Percentiles rank a stretch among this genome's conserved stretches.
Evolutionary conservation across 2,888 invertebrate species (phyloP).

Genomic region (Drosophila quasianomalipes): DNA sequence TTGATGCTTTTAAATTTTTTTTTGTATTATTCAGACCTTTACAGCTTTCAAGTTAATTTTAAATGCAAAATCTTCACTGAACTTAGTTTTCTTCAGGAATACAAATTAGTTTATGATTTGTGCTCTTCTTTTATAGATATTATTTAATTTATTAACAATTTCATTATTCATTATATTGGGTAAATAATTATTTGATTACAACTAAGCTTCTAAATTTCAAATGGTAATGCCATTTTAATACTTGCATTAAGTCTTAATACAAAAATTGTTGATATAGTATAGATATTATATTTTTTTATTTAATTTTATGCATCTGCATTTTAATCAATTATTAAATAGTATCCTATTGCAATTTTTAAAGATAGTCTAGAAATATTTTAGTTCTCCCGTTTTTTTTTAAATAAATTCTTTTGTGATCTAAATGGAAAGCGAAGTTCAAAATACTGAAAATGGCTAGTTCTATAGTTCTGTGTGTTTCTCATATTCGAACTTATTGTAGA

Average conservation of each 20-base stretch:
- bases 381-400: background rate
- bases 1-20: background rate
- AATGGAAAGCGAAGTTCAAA: background rate
- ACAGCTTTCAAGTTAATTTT: conserved; percentile 1
- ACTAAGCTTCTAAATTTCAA: background rate
- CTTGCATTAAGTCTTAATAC: background rate
- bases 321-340: background rate
- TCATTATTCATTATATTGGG: background rate
- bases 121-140: background rate
- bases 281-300: background rate
- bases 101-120: background rate
- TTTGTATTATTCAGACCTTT: background rate
- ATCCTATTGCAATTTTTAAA: background rate
- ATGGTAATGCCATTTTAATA: background rate
- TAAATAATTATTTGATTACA: background rate
- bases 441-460: background rate
- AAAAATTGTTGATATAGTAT: background rate
- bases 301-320: background rate
- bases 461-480: background rate
- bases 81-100: background rate
- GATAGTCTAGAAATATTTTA: background rate
- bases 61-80: background rate
- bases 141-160: background rate
- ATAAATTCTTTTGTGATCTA: background rate
- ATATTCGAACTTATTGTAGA: background rate